A percentile compares a stretch with the other conserved stretches of the same genome.
phyloP scores from a whole-genome alignment of 2,113 vertebrate species.

The Alexandromys fortis region DNA sequence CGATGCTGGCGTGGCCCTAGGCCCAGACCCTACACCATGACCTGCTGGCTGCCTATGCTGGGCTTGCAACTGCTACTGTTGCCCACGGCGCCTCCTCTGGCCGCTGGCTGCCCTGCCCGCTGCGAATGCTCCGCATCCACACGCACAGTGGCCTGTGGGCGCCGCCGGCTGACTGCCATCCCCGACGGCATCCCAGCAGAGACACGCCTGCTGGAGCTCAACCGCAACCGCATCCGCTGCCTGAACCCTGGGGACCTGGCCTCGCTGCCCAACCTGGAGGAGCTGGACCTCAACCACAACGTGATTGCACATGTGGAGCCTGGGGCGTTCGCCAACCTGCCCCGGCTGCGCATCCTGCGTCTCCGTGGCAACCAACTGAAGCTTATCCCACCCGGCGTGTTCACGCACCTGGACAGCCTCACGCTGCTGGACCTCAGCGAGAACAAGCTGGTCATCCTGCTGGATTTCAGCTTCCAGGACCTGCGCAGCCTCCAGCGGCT shows the following conservation, averaged over 20 bases:
- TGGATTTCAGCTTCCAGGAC: slow-evolving; percentile 97
- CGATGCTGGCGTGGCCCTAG: slow-evolving; percentile 86
- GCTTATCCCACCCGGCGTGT: slow-evolving; percentile 94
- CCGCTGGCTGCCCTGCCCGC: slow-evolving; percentile 90
- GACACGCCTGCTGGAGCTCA: slow-evolving; percentile 93
- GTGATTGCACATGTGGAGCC: slow-evolving; percentile 95
- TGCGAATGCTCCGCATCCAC: slow-evolving; percentile 92
- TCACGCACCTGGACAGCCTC: slow-evolving; percentile 93
- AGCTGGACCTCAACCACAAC: slow-evolving; percentile 97
- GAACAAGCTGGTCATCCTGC: slow-evolving; percentile 96
- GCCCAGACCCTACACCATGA: slow-evolving; percentile 85
- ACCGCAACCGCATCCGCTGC: slow-evolving; percentile 96
- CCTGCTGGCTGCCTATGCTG: slow-evolving; percentile 87
- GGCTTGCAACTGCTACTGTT: slow-evolving; percentile 86
- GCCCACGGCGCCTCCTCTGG: slow-evolving; percentile 31
- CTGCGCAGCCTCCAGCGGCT: slow-evolving; percentile 91
- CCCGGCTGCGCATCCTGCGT: slow-evolving; percentile 90
- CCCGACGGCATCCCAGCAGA: slow-evolving; percentile 94
- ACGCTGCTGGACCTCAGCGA: slow-evolving; percentile 96
- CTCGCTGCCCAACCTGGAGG: slow-evolving; percentile 90
- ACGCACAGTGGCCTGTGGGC: slow-evolving; percentile 91
- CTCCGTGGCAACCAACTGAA: slow-evolving; percentile 95
- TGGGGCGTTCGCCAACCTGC: slow-evolving; percentile 93
- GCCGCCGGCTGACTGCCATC: slow-evolving; percentile 91
- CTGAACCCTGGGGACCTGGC: slow-evolving; percentile 93